phyloP scores from a whole-genome alignment of 1,140 invertebrate species.

The Drosophila baimaii region DNA sequence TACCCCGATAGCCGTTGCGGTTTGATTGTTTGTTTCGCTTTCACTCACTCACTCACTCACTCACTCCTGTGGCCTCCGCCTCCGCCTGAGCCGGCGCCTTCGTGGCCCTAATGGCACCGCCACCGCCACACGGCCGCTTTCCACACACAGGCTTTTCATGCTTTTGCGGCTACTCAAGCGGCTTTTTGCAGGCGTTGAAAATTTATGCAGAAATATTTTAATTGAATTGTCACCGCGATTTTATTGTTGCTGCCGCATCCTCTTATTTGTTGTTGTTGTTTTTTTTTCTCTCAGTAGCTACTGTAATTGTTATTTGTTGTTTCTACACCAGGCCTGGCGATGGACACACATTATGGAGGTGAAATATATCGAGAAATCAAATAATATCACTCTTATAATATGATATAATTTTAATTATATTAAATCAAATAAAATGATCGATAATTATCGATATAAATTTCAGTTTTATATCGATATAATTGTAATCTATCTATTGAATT shows the following conservation, averaged over 20 bases:
- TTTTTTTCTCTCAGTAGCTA: constrained; percentile 11
- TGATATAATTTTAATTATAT: background rate
- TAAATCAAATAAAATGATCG: background rate
- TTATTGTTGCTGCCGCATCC: constrained; percentile 43
- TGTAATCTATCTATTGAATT: too few species aligned
- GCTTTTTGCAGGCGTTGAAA: constrained; percentile 67
- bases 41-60: background rate
- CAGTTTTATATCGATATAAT: too few species aligned
- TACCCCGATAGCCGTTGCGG: constrained; percentile 35
- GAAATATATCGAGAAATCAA: background rate
- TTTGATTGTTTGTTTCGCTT: constrained; percentile 40
- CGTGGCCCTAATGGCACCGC: background rate
- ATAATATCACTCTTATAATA: background rate
- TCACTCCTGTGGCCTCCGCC: background rate
- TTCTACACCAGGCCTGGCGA: background rate
- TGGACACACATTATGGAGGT: background rate
- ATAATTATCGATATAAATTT: background rate
- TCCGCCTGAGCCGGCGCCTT: background rate
- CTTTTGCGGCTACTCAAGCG: constrained; percentile 72
- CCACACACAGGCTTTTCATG: constrained; percentile 41
- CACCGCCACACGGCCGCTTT: background rate
- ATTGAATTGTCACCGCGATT: constrained; percentile 80
- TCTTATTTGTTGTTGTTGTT: constrained; percentile 19
- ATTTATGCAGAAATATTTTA: constrained; percentile 81
- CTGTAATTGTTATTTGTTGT: constrained; percentile 44